These are phyloP conservation scores for Cyclophora albipunctata DNA, from an alignment of 2,888 invertebrate genomes.

Conservation along the genomic window DNA sequence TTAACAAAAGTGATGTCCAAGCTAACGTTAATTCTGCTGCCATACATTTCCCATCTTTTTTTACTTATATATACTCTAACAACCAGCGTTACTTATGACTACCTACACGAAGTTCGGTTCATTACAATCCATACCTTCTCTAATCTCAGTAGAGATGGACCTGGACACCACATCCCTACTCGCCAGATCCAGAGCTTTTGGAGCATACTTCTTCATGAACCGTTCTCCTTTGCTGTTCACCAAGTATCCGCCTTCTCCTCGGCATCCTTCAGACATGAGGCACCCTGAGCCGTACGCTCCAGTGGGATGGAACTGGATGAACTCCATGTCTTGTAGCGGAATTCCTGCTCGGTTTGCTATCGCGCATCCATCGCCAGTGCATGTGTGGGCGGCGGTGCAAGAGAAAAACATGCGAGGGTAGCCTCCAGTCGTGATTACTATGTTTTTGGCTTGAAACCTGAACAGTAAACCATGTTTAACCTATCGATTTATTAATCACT, in stretches of 20 bases:
- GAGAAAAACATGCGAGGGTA: conserved; percentile 96
- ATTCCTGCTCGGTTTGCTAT: conserved; percentile 94
- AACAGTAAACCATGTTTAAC: background rate
- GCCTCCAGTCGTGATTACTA: conserved; percentile 87
- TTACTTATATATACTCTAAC: too few relatives aligned
- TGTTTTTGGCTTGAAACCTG: conserved; percentile 77
- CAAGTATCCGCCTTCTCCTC: conserved; percentile 97
- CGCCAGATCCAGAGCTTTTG: conserved; percentile 97
- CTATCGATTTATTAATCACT: too few relatives aligned
- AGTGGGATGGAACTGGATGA: conserved; percentile 99
- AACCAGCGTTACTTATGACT: too few relatives aligned
- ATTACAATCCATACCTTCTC: conserved; percentile 63
- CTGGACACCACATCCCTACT: conserved; percentile 98
- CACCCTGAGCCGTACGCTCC: conserved; percentile 99
- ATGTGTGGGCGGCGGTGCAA: conserved; percentile 98
- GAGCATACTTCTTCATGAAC: conserved; percentile 98
- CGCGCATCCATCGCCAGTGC: conserved; percentile 97
- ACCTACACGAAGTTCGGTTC: too few relatives aligned
- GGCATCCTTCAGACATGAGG: conserved; percentile 96
- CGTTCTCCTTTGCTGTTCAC: conserved; percentile 96
- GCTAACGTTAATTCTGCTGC: too few relatives aligned
- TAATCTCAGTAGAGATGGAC: conserved; percentile 97
- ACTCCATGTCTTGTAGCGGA: conserved; percentile 96
- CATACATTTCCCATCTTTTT: too few relatives aligned
- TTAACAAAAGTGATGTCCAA: too few relatives aligned